Percentiles rank a stretch among this genome's conserved stretches.
These are phyloP conservation scores for Prionace glauca DNA, from an alignment of 2,797 vertebrate species.

Conservation along the genomic window DNA sequence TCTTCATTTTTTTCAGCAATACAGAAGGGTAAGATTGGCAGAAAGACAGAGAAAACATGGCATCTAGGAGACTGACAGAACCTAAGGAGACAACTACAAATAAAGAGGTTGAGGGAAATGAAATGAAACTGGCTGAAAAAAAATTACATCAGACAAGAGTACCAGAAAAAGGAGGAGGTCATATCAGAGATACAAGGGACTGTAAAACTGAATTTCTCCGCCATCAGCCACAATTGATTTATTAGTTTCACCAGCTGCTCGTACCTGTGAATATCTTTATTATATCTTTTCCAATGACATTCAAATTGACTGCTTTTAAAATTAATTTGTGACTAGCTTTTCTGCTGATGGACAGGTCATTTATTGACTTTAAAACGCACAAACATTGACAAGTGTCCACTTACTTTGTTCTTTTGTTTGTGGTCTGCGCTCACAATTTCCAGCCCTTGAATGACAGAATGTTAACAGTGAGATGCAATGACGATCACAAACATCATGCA, in stretches of 20 bases:
- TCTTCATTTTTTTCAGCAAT: too few species aligned
- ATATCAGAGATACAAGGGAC: not conserved
- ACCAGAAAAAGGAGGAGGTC: not conserved
- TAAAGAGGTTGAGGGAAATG: not conserved
- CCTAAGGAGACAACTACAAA: not conserved
- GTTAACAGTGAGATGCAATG: not conserved
- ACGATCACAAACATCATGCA: not conserved
- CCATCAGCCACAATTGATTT: not conserved
- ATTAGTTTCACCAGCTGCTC: not conserved
- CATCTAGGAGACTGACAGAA: not conserved
- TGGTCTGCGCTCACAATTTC: not conserved
- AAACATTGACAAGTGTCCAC: not conserved
- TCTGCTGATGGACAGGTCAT: not conserved
- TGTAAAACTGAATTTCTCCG: not conserved
- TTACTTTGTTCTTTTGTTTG: not conserved
- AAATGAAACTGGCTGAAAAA: not conserved
- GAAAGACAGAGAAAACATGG: not conserved
- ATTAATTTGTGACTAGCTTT: not conserved
- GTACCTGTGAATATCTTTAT: not conserved
- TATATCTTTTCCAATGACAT: not conserved
- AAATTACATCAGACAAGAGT: not conserved
- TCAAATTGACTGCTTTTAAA: slow-evolving; percentile 15
- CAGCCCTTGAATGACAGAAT: not conserved
- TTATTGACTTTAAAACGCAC: not conserved
- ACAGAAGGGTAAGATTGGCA: not conserved